Evolutionary conservation across 1,140 invertebrate genomes (phyloP).

Genomic region (Drosophila biarmipes): DNA sequence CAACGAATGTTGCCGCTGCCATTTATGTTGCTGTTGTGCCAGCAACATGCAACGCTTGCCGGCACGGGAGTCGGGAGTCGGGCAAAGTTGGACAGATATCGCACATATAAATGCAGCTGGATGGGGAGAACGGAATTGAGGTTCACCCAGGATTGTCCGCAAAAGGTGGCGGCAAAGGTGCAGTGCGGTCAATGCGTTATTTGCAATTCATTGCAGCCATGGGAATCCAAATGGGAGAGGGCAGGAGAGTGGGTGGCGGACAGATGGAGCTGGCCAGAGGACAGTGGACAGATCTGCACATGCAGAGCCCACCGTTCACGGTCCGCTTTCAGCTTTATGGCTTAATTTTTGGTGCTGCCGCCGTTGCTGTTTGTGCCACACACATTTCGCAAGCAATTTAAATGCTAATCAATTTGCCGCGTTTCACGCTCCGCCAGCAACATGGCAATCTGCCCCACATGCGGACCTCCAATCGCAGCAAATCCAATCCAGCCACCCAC

Average conservation of each 20-base stretch:
- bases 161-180: conserved; percentile 80
- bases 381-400: conserved; percentile 75
- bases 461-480: conserved; percentile 1
- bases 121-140: conserved; percentile 42
- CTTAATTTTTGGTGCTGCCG: conserved; percentile 60
- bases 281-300: conserved; percentile 16
- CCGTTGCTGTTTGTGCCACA: conserved; percentile 51
- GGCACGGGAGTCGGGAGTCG: not conserved
- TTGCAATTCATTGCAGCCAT: conserved; percentile 77
- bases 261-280: conserved; percentile 34
- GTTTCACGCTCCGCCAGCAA: conserved; percentile 41
- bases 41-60: conserved; percentile 43
- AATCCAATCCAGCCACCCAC: conserved; percentile 17
- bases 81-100: conserved; percentile 61
- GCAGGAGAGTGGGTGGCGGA: conserved; percentile 6
- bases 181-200: conserved; percentile 80
- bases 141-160: conserved; percentile 67
- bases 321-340: conserved; percentile 59
- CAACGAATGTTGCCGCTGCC: conserved; percentile 72
- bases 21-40: conserved; percentile 67
- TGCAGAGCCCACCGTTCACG: conserved; percentile 26
- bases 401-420: conserved; percentile 76
- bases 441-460: conserved; percentile 46
- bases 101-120: conserved; percentile 32
- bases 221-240: conserved; percentile 55